These are phyloP conservation scores for Bos indicus DNA, from an alignment of 2,113 vertebrate species.

Conservation along the genomic window DNA sequence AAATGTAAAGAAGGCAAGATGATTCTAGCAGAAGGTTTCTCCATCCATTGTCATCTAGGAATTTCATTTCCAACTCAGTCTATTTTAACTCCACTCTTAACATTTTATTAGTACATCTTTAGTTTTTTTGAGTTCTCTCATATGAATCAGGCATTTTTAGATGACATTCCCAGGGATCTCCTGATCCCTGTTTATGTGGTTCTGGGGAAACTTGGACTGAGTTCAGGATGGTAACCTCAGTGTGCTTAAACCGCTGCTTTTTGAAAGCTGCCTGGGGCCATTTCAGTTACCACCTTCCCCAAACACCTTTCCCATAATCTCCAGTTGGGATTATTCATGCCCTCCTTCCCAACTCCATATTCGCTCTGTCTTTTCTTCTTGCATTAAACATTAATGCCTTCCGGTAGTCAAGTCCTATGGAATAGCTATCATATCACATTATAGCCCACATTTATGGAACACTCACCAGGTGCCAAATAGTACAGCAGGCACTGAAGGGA, in stretches of 20 bases:
- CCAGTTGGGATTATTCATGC: background rate
- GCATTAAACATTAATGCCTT: background rate
- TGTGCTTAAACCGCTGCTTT: accelerated
- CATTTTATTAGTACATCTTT: no score
- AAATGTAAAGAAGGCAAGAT: background rate
- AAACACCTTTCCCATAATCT: background rate
- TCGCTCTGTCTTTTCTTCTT: background rate
- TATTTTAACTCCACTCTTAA: no score
- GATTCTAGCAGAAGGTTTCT: background rate
- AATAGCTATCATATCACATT: background rate
- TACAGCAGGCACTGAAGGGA: background rate
- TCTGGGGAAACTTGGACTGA: background rate
- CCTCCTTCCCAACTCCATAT: background rate
- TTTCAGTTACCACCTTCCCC: background rate
- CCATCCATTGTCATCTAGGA: no score
- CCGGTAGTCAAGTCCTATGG: accelerated
- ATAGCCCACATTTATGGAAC: no score
- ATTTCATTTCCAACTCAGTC: no score
- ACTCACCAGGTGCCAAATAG: background rate
- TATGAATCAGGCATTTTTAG: no score
- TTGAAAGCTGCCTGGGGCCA: accelerated
- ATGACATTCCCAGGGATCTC: no score
- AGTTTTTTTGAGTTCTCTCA: no score
- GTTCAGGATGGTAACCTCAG: background rate
- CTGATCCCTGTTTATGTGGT: background rate